Evolutionary conservation across 2,797 vertebrate genomes (phyloP), one percentile per base, ranked within the genome.

Genomic region (Phataginus tetradactyla): DNA sequence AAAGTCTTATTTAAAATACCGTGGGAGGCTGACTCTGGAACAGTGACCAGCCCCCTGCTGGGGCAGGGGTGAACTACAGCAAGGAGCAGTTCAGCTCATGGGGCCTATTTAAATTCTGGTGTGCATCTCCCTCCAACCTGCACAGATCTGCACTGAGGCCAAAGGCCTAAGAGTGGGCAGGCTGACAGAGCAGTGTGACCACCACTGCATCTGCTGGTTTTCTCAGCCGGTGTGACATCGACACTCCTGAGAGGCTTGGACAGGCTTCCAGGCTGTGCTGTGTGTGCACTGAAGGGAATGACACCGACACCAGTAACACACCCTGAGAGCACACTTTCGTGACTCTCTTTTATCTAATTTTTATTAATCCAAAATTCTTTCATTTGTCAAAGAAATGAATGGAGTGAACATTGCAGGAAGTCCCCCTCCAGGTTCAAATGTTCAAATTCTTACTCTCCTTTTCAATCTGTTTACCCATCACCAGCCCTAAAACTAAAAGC

Each of bases 301-400:
- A 49, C 34, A 45, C 45, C 59, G 11, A 55, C 7, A 55, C 71
- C 20, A 64, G 63, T n/a, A 80, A 72, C 18, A 97, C 66, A 0
- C 92, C 93, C 34, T 53, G 79, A 87, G 86, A 96, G 93, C 81
- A 94, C 85, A 94, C 75, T 98, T 98, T 96, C 95, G 97, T 96
- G 97, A 97, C 96, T 96, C 59, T 96, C 98, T 98, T 97, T 97
- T 97, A 98, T 98, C 96, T 95, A 97, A 97, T 92, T 98, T 97
- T 98, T 97, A 98, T 98, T 97, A 97, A 98, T 97, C 96, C 95
- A 59, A 86, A 84, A 74, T 92, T 95, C 86, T 98, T 90, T 90
- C 10, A 1, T 96, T 96, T 94, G 96, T 98, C 96, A 97, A 96
- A 95, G 86, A 86, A 97, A 84, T 85, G 85, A 97, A 95, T 1